Conservation (phyloP, 1,140 invertebrate genomes). For the Lepidurus couesii region DNA sequence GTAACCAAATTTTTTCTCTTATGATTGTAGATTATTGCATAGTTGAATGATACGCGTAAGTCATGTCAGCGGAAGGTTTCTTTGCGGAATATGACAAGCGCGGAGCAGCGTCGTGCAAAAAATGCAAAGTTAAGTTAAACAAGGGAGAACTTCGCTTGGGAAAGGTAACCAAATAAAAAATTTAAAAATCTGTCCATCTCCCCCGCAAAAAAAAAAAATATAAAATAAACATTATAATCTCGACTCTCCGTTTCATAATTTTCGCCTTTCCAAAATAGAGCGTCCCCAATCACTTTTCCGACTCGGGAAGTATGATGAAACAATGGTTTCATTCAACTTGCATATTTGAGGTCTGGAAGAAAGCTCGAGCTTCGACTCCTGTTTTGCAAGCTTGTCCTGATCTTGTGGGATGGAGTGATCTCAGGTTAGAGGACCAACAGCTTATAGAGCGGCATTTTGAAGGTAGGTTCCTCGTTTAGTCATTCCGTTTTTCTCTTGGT, state of each 20-base stretch:
- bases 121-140: constrained; percentile 73
- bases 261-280: constrained; percentile 48
- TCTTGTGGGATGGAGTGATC: constrained; percentile 64
- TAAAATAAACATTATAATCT: background rate
- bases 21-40: background rate
- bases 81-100: constrained; percentile 69
- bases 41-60: background rate
- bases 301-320: constrained; percentile 73
- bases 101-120: constrained; percentile 74
- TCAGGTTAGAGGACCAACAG: constrained; percentile 62
- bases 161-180: constrained; percentile 40
- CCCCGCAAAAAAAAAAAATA: too few relatives aligned
- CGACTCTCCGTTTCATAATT: background rate
- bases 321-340: constrained; percentile 75
- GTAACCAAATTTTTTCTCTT: background rate
- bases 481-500: background rate
- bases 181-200: background rate
- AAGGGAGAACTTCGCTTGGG: constrained; percentile 65
- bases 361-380: constrained; percentile 71
- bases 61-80: constrained; percentile 45
- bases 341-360: constrained; percentile 69
- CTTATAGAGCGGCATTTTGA: constrained; percentile 52
- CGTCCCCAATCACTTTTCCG: constrained; percentile 67
- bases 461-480: constrained; percentile 16
- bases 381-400: constrained; percentile 71